phyloP scores from a whole-genome alignment of 2,888 invertebrate genomes.

The Nebria salina region DNA sequence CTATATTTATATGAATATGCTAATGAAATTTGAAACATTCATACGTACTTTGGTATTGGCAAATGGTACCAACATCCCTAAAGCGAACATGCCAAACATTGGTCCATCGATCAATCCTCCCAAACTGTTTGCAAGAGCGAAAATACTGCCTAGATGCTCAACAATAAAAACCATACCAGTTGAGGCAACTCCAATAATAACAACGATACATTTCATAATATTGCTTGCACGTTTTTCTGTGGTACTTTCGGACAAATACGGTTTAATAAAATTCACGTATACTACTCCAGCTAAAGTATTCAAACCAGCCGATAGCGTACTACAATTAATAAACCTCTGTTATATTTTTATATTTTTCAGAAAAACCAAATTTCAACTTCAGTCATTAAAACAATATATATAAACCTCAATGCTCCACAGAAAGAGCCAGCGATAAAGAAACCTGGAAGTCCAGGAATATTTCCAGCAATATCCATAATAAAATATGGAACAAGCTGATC shows the following conservation, averaged over 20 bases:
- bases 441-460: slow-evolving; percentile 76
- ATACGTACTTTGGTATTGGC: slow-evolving; percentile 66
- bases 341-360: neutral
- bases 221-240: slow-evolving; percentile 66
- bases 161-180: slow-evolving; percentile 75
- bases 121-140: slow-evolving; percentile 71
- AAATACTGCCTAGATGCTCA: slow-evolving; percentile 72
- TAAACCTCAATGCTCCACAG: slow-evolving; percentile 72
- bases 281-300: slow-evolving; percentile 70
- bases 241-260: slow-evolving; percentile 64
- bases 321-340: slow-evolving; percentile 54
- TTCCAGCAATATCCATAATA: slow-evolving; percentile 71
- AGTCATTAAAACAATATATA: neutral
- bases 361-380: slow-evolving; percentile 33
- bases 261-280: slow-evolving; percentile 70
- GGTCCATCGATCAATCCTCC: slow-evolving; percentile 73
- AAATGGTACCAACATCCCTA: slow-evolving; percentile 74
- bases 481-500: slow-evolving; percentile 72
- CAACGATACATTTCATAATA: slow-evolving; percentile 67
- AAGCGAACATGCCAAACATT: slow-evolving; percentile 71
- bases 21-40: too few relatives aligned
- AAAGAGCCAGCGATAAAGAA: slow-evolving; percentile 77
- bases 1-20: too few relatives aligned
- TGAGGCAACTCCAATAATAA: slow-evolving; percentile 71
- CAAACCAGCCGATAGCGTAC: slow-evolving; percentile 68